These are phyloP conservation scores for Setophaga kirtlandii DNA, from an alignment of 2,113 vertebrate species.

Conservation along the genomic window DNA sequence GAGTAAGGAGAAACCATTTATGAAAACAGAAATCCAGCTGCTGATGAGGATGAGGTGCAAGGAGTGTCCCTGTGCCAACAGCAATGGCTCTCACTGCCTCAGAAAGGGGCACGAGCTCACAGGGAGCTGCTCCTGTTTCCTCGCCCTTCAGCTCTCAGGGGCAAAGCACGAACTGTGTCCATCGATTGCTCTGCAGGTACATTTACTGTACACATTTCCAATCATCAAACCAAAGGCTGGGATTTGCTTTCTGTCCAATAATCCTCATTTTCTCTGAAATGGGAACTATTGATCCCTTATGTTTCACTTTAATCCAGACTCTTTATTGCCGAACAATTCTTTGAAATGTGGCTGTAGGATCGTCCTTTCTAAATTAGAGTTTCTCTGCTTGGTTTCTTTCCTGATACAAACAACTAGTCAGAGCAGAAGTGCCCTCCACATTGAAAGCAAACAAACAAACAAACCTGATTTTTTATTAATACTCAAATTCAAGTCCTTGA, in stretches of 20 bases:
- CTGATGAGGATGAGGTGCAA: not conserved
- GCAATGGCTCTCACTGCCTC: not conserved
- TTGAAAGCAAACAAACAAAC: not conserved
- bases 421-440: not conserved
- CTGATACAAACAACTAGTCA: not conserved
- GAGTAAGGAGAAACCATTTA: not conserved
- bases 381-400: slow-evolving; percentile 8
- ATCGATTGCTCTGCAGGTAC: not conserved
- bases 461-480: not conserved
- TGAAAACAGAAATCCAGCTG: not conserved
- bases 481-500: not conserved
- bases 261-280: slow-evolving; percentile 13
- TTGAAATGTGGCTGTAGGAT: not conserved
- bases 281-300: slow-evolving; percentile 24
- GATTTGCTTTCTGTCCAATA: not conserved
- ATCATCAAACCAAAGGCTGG: not conserved
- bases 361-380: not conserved
- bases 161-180: not conserved
- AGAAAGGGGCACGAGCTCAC: not conserved
- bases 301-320: not conserved
- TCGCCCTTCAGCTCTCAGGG: not conserved
- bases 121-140: not conserved
- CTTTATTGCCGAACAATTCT: not conserved
- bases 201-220: slow-evolving; percentile 6
- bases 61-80: not conserved